Base-by-base conservation (phyloP, 1,140 invertebrate species). In the Drosophila ambigua region DNA sequence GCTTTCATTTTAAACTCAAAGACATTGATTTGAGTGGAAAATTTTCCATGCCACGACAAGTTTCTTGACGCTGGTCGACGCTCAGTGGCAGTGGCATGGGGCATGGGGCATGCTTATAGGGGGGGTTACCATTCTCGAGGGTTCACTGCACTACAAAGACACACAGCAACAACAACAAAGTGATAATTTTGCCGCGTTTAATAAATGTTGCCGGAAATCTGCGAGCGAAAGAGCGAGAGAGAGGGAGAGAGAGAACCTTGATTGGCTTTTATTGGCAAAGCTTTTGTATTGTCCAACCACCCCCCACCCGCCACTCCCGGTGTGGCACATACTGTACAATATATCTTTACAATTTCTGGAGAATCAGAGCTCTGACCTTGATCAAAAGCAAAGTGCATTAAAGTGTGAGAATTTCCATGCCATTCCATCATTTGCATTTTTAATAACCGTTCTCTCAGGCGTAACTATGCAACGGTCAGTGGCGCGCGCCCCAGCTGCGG, bases 31-130 rank as follows among this genome's bases (percentile, higher is more conserved):
- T 24, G 54, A 64, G 62, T 85, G 74, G 82, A 78, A 69, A 85
- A 81, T 82, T 85, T 85, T 81, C 82, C 77, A 87, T 57, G 35
- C 54, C 54, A 16, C 35, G 45, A 60, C 54, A 62, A 72, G 68
- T 45, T 58, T 52, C 31, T 39, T 39, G 23, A 45, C 41, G 43
- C 20, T 52, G 50, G n/a, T 52, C n/a, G 20, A 1, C 20, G 23
- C 35, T 64, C 16, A 13, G 31, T 35, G 23, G n/a, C 16, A 35
- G 28, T 41, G 23, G 41, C 26, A 39, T 28, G 35, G 11, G 35
- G 31, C 31, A 35, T 35, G 31, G 31, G 31, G 35, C 35, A 39
- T 39, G 35, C 13, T 39, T 39, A 39, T 39, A 39, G 11, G 24
- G 28, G 28, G n/a, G 23, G 6, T 68, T 61, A 57, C 6, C 39